phyloP scores from a whole-genome alignment of 2,113 vertebrate species.

The Mesitornis unicolor region DNA sequence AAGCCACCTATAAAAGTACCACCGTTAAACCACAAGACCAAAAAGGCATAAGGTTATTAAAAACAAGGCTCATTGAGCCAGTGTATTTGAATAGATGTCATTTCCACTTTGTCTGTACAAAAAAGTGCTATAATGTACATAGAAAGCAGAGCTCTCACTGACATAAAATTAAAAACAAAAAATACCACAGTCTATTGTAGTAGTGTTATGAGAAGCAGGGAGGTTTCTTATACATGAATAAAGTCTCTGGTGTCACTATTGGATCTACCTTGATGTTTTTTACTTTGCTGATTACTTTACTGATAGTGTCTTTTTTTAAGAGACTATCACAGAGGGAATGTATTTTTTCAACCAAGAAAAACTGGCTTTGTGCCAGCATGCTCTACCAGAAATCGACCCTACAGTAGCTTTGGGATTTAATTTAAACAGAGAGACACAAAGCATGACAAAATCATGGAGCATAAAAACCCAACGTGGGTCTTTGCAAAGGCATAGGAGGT shows the following conservation, averaged over 20 bases:
- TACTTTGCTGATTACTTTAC: neutral
- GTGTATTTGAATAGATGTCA: constrained; percentile 47
- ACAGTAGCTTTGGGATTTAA: neutral
- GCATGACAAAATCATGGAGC: constrained; percentile 29
- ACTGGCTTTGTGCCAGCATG: neutral
- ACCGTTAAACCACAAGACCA: constrained; percentile 29
- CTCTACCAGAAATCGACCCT: neutral
- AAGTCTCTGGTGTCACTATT: neutral
- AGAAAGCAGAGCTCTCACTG: neutral
- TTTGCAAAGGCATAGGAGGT: neutral
- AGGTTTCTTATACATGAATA: neutral
- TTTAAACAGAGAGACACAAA: constrained; percentile 23
- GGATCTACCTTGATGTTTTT: neutral
- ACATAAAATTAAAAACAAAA: constrained; percentile 3
- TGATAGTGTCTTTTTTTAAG: neutral
- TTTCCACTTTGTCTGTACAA: neutral
- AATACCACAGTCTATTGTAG: neutral
- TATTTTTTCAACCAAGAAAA: neutral
- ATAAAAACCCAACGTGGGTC: neutral
- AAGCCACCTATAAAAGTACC: constrained; percentile 52
- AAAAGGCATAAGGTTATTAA: constrained; percentile 62
- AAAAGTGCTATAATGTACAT: neutral
- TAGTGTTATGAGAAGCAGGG: neutral
- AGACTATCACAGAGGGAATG: neutral
- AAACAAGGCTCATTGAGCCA: constrained; percentile 32